Percentiles rank a stretch among this genome's conserved stretches.
phyloP scores from a whole-genome alignment of 2,113 vertebrate genomes.

The Cochlearius cochlearius region DNA sequence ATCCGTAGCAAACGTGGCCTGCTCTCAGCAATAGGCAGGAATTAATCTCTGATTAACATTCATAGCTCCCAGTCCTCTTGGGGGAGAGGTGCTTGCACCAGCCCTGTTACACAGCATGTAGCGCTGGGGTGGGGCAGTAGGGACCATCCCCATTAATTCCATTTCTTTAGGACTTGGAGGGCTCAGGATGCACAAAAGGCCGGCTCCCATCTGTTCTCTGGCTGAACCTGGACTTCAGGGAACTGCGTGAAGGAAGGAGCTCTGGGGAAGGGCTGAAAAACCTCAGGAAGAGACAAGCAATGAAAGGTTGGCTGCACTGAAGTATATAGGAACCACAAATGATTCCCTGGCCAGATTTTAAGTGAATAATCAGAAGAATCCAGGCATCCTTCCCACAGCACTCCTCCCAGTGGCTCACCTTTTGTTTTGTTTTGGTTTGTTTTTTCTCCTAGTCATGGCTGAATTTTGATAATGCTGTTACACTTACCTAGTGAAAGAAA shows the following conservation, averaged over 20 bases:
- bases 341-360: neutral
- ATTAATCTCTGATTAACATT: neutral
- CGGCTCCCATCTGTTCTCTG: neutral
- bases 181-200: neutral
- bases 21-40: neutral
- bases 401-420: neutral
- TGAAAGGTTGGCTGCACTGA: neutral
- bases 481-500: neutral
- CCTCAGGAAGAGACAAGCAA: neutral
- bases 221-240: neutral
- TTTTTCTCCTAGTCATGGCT: neutral
- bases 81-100: neutral
- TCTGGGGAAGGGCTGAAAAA: neutral
- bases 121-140: neutral
- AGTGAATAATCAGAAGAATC: neutral
- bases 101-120: neutral
- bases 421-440: neutral
- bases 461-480: neutral
- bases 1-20: rapidly evolving
- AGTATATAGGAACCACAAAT: neutral
- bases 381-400: neutral
- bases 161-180: neutral
- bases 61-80: neutral
- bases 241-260: neutral
- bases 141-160: neutral